Conservation (phyloP, 2,113 vertebrate genomes). For the Saimiri boliviensis region DNA sequence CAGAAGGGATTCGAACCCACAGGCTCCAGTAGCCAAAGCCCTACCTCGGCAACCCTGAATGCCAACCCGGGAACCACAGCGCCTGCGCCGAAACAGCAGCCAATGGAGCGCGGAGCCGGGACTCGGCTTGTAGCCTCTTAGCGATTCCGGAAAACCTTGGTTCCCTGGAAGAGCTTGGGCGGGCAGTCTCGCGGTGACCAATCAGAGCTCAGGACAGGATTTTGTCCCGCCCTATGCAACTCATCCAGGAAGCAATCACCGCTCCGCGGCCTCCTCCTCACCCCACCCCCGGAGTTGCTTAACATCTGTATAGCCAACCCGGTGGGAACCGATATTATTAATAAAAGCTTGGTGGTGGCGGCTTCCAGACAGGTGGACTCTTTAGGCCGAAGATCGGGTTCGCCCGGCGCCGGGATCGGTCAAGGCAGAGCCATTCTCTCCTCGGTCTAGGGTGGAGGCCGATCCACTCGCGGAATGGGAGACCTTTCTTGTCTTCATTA, state of each 20-base stretch:
- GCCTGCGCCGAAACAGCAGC: constrained; percentile 18
- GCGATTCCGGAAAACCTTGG: not conserved
- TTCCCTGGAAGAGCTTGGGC: constrained; percentile 26
- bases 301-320: not conserved
- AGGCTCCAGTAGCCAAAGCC: constrained; percentile 21
- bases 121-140: not conserved
- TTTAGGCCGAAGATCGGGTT: not conserved
- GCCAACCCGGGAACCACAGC: not conserved
- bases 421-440: not conserved
- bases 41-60: not conserved
- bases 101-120: not conserved
- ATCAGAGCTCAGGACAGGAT: not conserved
- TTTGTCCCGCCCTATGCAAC: not conserved
- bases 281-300: not conserved
- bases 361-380: not conserved
- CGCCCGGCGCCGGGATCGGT: not conserved
- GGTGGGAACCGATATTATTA: not conserved
- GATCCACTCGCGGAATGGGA: not conserved
- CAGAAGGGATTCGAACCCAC: constrained; percentile 48
- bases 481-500: not conserved
- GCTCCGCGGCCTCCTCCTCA: not conserved
- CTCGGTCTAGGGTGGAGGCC: not conserved
- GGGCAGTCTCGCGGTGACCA: not conserved
- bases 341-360: not conserved
- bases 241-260: constrained; percentile 29